These are phyloP conservation scores for Cyaniris semiargus DNA, from an alignment of 2,888 invertebrate species.

Conservation along the genomic window DNA sequence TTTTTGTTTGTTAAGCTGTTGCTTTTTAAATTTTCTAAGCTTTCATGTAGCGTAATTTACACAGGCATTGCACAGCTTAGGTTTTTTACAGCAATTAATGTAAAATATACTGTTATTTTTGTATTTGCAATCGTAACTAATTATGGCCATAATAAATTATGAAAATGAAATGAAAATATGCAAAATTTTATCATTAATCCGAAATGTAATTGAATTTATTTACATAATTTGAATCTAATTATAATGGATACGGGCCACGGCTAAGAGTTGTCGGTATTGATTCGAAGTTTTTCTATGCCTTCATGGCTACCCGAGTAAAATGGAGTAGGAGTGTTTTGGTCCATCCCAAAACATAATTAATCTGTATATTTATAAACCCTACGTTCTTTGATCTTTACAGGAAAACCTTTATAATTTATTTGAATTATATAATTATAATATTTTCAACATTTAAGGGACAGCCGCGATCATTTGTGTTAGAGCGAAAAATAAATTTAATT, in stretches of 20 bases:
- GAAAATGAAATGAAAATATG: background rate
- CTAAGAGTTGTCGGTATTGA: background rate
- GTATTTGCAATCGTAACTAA: background rate
- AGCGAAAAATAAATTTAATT: too few relatives aligned
- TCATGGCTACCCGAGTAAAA: background rate
- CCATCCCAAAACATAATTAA: background rate
- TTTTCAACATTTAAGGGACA: too few relatives aligned
- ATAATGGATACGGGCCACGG: background rate
- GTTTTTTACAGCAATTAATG: background rate
- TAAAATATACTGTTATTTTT: background rate
- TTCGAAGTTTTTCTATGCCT: background rate
- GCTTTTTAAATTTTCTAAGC: too few relatives aligned
- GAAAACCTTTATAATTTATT: too few relatives aligned
- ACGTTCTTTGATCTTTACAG: too few relatives aligned
- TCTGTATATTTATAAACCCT: too few relatives aligned
- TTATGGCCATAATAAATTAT: background rate
- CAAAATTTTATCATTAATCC: background rate
- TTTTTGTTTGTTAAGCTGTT: too few relatives aligned
- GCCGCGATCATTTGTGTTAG: too few relatives aligned
- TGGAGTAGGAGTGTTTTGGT: background rate
- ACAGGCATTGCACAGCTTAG: background rate
- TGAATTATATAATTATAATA: too few relatives aligned
- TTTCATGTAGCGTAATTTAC: too few relatives aligned
- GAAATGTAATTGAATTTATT: constrained; percentile 3
- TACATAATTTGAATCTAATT: constrained; percentile 2